Evolutionary conservation across 2,113 vertebrate species (phyloP).

Genomic region (Microtus oregoni): DNA sequence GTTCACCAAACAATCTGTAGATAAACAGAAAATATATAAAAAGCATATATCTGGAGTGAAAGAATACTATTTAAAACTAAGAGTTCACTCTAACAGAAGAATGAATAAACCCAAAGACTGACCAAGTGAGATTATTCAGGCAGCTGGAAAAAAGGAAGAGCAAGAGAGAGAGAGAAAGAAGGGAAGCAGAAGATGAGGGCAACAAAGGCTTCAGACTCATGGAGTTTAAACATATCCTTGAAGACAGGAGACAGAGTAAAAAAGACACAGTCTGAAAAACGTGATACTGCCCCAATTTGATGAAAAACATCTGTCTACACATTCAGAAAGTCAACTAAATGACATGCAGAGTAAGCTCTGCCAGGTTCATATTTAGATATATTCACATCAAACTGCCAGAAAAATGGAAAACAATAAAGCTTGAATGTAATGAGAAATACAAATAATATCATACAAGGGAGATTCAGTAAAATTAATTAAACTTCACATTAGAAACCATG

Average conservation of each 20-base stretch:
- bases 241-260: neutral
- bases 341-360: neutral
- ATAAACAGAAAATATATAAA: too few relatives aligned
- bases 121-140: too few relatives aligned
- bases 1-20: too few relatives aligned
- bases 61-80: too few relatives aligned
- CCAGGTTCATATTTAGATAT: neutral
- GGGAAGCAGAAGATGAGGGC: neutral
- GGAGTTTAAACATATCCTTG: neutral
- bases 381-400: neutral
- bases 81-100: too few relatives aligned
- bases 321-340: neutral
- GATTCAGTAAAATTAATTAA: neutral
- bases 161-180: too few relatives aligned
- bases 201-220: neutral
- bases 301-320: neutral
- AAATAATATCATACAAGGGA: neutral
- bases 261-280: neutral
- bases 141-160: too few relatives aligned
- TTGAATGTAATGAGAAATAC: slow-evolving; percentile 15
- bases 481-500: neutral
- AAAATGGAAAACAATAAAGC: slow-evolving; percentile 13
- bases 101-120: too few relatives aligned
- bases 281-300: neutral
- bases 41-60: too few relatives aligned